These are phyloP conservation scores for Lomographa bimaculata DNA, from an alignment of 2,888 invertebrate genomes.

Conservation along the genomic window DNA sequence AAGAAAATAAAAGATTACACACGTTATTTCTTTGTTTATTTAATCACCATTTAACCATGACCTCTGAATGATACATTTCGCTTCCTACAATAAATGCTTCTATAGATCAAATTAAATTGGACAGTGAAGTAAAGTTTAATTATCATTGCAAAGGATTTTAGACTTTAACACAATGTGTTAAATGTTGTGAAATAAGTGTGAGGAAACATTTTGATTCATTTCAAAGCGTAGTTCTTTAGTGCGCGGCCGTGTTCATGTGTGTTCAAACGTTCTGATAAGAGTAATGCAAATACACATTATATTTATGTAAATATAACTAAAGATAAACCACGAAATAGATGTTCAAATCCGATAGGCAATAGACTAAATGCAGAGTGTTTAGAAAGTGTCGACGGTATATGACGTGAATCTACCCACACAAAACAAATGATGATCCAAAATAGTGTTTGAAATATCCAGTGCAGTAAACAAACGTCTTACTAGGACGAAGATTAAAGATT, in stretches of 20 bases:
- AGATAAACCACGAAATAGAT: slow-evolving; percentile 9
- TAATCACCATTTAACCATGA: slow-evolving; percentile 12
- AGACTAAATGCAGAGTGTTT: no score
- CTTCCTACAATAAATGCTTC: neutral
- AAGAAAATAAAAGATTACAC: neutral
- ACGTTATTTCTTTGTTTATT: slow-evolving; percentile 7
- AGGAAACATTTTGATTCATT: slow-evolving; percentile 14
- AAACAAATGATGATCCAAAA: neutral
- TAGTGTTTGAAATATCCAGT: no score
- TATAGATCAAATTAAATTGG: slow-evolving; percentile 12
- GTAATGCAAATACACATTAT: slow-evolving; percentile 15
- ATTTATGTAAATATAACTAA: slow-evolving; percentile 14
- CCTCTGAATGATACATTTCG: neutral
- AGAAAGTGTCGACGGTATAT: neutral
- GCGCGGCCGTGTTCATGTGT: slow-evolving; percentile 14
- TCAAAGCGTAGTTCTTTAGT: slow-evolving; percentile 3
- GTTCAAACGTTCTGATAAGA: slow-evolving; percentile 3
- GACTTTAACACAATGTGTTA: slow-evolving; percentile 6
- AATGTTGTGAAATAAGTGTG: slow-evolving; percentile 2
- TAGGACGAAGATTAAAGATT: no score
- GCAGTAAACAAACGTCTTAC: no score
- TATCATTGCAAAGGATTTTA: neutral
- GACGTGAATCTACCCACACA: slow-evolving; percentile 10
- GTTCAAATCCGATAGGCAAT: neutral
- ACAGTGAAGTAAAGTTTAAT: no score